Base-by-base conservation (phyloP, 2,888 invertebrate genomes). In the Pristionchus fissidentatus region DNA sequence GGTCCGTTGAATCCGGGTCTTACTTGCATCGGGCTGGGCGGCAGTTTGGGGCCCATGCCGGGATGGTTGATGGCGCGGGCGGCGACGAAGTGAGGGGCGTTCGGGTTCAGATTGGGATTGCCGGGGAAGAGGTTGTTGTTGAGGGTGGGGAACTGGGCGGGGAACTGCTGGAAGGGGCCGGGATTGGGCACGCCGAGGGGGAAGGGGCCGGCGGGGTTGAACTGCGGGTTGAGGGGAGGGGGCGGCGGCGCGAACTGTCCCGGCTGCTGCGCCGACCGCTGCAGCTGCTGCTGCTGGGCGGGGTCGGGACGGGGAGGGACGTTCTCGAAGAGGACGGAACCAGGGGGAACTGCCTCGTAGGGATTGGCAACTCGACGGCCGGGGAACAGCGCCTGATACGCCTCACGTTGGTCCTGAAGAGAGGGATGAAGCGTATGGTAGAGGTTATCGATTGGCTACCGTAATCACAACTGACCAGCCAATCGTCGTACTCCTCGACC, bases 401-500 rank as follows among this genome's bases (percentile, higher is more conserved):
- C 70, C 52, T 83, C 83, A 15, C 83, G 83, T 22, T 83, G 83
- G 41, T 83, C 83, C 83, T 83, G 70, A 32, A 83, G 0, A 43
- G 62, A 81, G 46, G 32, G 5, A 15, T 22, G 60, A 8, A 32
- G 62, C 32, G 19, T 55, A 32, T 57, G 41, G 32, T 75, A 32
- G 46, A 7, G 57, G 32, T 1, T 3, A 19, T 62, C 7, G 35
- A 62, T 62, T 52, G 32, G 35, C 15, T 46, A 35, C 35, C 8
- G 55, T 35, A 22, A 60, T 22, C 15, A 22, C 29, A 26, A 81
- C 83, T 83, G 43, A 83, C 83, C 52, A 83, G 83, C 83, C 83
- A 83, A 35, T 83, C 83, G n/a, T 83, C 83, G 73, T 83, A 83
- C 55, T 83, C 83, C 41, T 83, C 83, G 4, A 83, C 73, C 41